Conservation (phyloP, 1,140 invertebrate genomes). For the Zophobas atratus region DNA sequence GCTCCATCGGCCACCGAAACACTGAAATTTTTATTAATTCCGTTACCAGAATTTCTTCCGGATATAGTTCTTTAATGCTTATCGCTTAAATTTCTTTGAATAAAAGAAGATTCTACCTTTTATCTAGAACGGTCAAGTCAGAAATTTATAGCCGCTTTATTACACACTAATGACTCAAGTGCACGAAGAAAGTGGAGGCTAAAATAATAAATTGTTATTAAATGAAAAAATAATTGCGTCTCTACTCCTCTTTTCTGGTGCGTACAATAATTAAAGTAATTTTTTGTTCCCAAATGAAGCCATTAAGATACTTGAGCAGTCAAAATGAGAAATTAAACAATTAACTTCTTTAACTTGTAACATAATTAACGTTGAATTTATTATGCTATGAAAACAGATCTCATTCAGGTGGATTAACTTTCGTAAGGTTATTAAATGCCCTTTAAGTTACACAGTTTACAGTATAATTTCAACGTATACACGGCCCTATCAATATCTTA, state of each 20-base stretch:
- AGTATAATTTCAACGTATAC: no score
- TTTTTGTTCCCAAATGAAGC: no score
- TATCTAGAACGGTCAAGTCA: conserved; percentile 16
- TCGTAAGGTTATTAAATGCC: no score
- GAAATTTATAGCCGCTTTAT: conserved; percentile 22
- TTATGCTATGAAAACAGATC: no score
- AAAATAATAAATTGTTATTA: background rate
- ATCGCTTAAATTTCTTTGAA: conserved; percentile 36
- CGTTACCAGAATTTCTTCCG: conserved; percentile 1
- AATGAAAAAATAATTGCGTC: background rate
- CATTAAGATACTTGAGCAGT: no score
- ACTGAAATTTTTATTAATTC: conserved; percentile 23
- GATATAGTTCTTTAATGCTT: conserved; percentile 6
- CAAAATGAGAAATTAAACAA: no score
- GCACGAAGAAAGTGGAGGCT: background rate
- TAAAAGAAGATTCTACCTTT: conserved; percentile 9
- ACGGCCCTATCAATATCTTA: no score
- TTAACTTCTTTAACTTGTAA: no score
- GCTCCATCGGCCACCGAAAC: background rate
- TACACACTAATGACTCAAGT: conserved; percentile 27
- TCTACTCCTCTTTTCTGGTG: background rate
- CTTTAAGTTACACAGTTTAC: no score
- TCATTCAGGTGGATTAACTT: no score
- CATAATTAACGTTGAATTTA: no score
- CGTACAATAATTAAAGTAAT: no score